Percentiles rank a stretch among this genome's conserved stretches.
phyloP scores from a whole-genome alignment of 1,140 invertebrate species.

The Pteromalus puparum region DNA sequence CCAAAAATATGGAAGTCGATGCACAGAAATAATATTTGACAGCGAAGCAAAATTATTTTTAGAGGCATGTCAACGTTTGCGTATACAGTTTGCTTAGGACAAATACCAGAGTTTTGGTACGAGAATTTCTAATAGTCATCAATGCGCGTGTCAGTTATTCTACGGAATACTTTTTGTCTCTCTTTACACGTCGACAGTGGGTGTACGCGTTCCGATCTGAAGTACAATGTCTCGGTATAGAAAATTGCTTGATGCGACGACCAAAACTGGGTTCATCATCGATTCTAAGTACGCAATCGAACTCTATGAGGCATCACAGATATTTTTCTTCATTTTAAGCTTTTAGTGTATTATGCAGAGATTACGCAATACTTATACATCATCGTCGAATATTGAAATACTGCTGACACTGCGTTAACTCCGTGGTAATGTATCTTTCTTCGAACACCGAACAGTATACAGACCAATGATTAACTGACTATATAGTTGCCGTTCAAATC shows the following conservation, averaged over 20 bases:
- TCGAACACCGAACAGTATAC: not conserved
- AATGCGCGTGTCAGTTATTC: too few species aligned
- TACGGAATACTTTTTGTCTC: not conserved
- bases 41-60: too few species aligned
- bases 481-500: not conserved
- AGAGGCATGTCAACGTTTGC: too few species aligned
- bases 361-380: not conserved
- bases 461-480: not conserved
- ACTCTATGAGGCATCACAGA: constrained; percentile 29
- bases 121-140: not conserved
- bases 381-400: not conserved
- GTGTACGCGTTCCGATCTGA: not conserved
- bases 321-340: constrained; percentile 9
- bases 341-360: not conserved
- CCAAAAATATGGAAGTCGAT: not conserved
- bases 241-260: not conserved
- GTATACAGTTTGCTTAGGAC: not conserved
- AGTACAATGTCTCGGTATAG: not conserved
- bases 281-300: constrained; percentile 17
- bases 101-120: not conserved
- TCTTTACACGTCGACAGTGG: not conserved
- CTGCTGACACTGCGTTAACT: too few species aligned
- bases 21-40: too few species aligned
- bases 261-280: not conserved
- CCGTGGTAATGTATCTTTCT: not conserved